A percentile compares a stretch with the other conserved stretches of the same genome.
Evolutionary conservation across 2,888 invertebrate species (phyloP).

Genomic region (Lysandra bellargus): DNA sequence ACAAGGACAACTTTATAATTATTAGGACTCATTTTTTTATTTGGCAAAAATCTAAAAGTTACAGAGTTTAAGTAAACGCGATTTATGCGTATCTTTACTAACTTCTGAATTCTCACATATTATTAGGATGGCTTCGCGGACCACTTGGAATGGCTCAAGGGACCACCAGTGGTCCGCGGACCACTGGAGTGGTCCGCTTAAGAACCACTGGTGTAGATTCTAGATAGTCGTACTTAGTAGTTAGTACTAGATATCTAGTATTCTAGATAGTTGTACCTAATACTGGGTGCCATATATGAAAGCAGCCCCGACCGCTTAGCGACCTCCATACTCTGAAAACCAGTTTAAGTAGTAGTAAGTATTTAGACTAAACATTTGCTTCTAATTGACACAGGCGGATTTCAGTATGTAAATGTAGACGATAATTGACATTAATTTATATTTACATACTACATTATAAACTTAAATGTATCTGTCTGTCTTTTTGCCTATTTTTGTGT

Average conservation of each 20-base stretch:
- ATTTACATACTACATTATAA: background rate
- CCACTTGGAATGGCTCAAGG: no score
- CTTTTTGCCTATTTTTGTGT: no score
- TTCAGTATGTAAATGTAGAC: background rate
- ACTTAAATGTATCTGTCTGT: no score
- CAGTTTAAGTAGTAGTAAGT: background rate
- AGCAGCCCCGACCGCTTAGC: background rate
- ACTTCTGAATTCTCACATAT: no score
- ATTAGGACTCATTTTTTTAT: no score
- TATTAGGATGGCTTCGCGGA: no score
- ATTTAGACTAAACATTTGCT: background rate
- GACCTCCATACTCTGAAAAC: background rate
- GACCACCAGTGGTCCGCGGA: no score
- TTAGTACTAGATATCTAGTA: background rate
- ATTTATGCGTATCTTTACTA: no score
- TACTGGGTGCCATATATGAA: background rate
- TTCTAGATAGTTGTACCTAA: background rate
- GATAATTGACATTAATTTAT: background rate
- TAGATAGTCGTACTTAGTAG: background rate
- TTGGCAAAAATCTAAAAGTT: no score
- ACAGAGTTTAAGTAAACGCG: no score
- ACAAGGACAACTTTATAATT: no score
- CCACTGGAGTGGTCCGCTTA: no score
- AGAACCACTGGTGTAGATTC: background rate
- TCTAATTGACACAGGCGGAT: conserved; percentile 2